Evolutionary conservation across 1,140 invertebrate genomes (phyloP).

Genomic region (Anastatus disparis): DNA sequence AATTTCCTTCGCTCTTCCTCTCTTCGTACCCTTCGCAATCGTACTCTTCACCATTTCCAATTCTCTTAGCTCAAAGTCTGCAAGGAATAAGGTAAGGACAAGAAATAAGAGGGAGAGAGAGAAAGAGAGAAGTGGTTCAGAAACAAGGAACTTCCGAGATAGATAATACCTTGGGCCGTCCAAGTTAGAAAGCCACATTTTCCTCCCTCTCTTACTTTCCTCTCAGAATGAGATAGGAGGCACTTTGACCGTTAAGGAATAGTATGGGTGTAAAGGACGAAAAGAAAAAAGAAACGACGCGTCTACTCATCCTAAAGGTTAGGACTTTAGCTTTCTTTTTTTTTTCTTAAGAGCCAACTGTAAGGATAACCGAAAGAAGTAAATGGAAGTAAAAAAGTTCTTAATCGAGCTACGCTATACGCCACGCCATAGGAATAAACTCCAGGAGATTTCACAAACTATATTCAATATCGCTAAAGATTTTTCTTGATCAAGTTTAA

Average conservation of each 20-base stretch:
- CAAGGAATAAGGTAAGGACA: no score
- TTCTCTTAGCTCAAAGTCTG: background rate
- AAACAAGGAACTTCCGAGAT: constrained; percentile 52
- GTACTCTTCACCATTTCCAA: background rate
- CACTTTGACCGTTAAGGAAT: constrained; percentile 40
- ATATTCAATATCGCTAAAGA: background rate
- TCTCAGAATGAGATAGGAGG: constrained; percentile 18
- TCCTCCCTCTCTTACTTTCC: background rate
- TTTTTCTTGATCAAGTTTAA: background rate
- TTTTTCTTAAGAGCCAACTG: no score
- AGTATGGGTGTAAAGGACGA: constrained; percentile 6
- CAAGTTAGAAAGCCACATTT: constrained; percentile 50
- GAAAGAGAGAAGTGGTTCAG: background rate
- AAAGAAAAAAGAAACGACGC: background rate
- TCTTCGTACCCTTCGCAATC: background rate
- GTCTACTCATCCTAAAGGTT: no score
- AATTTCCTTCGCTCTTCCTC: background rate
- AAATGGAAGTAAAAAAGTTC: constrained; percentile 24
- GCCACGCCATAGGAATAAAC: background rate
- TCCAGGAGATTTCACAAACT: background rate
- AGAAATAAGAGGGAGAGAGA: no score
- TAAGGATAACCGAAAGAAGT: constrained; percentile 2
- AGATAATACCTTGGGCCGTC: constrained; percentile 53
- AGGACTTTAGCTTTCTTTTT: no score
- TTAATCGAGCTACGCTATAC: constrained; percentile 22